These are phyloP conservation scores for Drosophila pseudoananassae DNA, from an alignment of 1,140 invertebrate genomes.

Conservation along the genomic window DNA sequence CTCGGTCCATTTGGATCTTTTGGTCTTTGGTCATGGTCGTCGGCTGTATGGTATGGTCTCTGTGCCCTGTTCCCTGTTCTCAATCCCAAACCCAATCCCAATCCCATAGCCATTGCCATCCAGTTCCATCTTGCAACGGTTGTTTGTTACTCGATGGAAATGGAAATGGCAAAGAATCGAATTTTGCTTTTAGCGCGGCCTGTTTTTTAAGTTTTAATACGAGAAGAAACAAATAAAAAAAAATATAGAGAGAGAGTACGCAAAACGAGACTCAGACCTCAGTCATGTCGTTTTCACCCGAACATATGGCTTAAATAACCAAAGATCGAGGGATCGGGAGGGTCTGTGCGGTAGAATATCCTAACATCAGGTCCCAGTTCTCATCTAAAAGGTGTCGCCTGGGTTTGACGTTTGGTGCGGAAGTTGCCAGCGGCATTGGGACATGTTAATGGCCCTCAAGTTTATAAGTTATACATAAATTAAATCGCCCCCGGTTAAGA, in stretches of 20 bases:
- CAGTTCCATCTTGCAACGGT: constrained; percentile 61
- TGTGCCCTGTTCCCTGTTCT: constrained; percentile 21
- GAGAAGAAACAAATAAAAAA: not conserved
- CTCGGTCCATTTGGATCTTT: constrained; percentile 53
- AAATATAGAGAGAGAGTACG: not conserved
- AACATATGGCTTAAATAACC: constrained; percentile 72
- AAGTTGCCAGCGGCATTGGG: constrained; percentile 63
- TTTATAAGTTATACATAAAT: constrained; percentile 73
- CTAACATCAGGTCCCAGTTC: constrained; percentile 34
- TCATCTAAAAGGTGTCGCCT: constrained; percentile 62
- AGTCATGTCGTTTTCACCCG: constrained; percentile 71
- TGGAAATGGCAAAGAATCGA: constrained; percentile 75
- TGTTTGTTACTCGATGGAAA: constrained; percentile 76
- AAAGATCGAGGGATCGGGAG: not conserved
- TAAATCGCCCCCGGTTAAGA: constrained; percentile 22
- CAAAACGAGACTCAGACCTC: constrained; percentile 12
- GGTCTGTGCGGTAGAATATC: constrained; percentile 5
- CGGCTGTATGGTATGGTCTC: constrained; percentile 37
- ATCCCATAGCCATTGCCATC: constrained; percentile 23
- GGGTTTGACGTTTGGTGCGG: constrained; percentile 61
- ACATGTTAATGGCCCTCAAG: constrained; percentile 74
- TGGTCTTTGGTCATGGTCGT: constrained; percentile 49
- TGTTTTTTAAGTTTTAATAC: constrained; percentile 68
- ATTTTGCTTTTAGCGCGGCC: constrained; percentile 81
- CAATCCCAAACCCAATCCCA: constrained; percentile 24